Evolutionary conservation across 2,888 invertebrate species (phyloP), one percentile per base, ranked within the genome.

Genomic region (Corbicula japonica): DNA sequence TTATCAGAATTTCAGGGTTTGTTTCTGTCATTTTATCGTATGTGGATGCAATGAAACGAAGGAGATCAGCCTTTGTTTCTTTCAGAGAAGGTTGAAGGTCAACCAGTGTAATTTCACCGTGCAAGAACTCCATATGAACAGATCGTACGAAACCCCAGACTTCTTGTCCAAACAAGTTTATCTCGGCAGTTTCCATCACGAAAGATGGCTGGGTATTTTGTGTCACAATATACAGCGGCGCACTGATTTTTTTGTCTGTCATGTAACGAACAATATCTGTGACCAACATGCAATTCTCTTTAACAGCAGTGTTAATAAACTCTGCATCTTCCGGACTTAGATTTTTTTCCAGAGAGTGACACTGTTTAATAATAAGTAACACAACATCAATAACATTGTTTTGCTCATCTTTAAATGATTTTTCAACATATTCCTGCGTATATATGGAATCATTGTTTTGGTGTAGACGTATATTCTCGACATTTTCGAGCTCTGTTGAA

Each of bases 71-170:
- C 41, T 23, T 54, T 21, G 71, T 41, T 32, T 61, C 50, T 26
- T 8, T 18, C 4, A 71, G 28, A 21, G 62, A 54, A 5, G 71
- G 71, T 35, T 52, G 52, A 21, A 61, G 48, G 28, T 71, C 71
- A 18, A 71, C 50, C 54, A 71, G 10, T 6, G 71, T 61, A 2
- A 71, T 61, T 21, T 35, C 28, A 23, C 52, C 61, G 41, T 61
- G 28, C 5, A 54, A 54, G 6, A 61, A 62, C 21, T 71, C 71
- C 15, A 52, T 2, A 23, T 62, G 32, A 0, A 71, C 35, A 30
- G 71, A 61, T 1, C 71, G 60, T 28, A 71, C 71, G 12, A 62
- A 62, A 10, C 71, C 71, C 71, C 71, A 71, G 21, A 71, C 50
- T 52, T 71, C 71, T 15, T 38, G 41, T 23, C 71, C 71, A 12